Percentiles rank a stretch among this genome's conserved stretches.
phyloP scores from a whole-genome alignment of 2,888 invertebrate genomes.

The Rotaria socialis region DNA sequence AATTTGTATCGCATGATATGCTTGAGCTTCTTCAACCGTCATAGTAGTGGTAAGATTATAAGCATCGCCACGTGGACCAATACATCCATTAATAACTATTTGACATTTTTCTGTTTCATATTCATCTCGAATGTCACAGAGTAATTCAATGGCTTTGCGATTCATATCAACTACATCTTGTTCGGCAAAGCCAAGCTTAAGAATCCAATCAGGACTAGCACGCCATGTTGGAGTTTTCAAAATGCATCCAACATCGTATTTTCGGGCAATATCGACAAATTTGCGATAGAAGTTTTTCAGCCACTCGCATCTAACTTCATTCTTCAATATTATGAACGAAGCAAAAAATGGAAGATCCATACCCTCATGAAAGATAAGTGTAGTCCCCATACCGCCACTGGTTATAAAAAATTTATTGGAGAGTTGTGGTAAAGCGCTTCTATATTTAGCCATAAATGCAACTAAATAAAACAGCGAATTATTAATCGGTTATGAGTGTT shows the following conservation, averaged over 20 bases:
- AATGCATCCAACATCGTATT: not conserved
- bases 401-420: not conserved
- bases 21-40: constrained; percentile 8
- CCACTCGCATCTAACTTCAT: not conserved
- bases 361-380: not conserved
- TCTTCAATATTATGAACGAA: not conserved
- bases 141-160: not conserved
- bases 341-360: not conserved
- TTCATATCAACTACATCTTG: not conserved
- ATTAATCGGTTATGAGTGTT: too few species aligned
- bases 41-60: not conserved
- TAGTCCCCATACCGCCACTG: not conserved
- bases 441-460: not conserved
- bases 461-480: too few species aligned
- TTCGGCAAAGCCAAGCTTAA: not conserved
- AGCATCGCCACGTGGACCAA: not conserved
- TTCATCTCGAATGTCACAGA: not conserved
- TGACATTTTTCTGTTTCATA: not conserved
- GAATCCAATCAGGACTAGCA: not conserved
- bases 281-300: not conserved
- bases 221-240: not conserved
- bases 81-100: not conserved
- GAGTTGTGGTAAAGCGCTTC: not conserved
- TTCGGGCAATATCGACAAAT: not conserved
- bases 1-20: not conserved